phyloP scores from a whole-genome alignment of 2,113 vertebrate species.

The Grammomys dolichurus region DNA sequence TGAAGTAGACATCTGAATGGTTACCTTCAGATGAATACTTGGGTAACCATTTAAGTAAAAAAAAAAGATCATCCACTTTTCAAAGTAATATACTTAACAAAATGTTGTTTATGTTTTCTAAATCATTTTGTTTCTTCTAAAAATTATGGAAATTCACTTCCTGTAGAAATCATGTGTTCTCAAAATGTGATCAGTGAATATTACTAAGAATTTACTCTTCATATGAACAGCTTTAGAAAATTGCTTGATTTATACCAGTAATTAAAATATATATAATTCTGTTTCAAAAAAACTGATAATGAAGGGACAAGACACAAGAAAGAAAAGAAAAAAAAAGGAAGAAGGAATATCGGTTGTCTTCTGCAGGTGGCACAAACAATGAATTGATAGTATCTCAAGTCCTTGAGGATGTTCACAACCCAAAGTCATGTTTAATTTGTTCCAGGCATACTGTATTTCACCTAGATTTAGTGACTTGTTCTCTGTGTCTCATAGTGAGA shows the following conservation, averaged over 20 bases:
- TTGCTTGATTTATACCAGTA: conserved; percentile 21
- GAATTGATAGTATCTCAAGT: not conserved
- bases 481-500: not conserved
- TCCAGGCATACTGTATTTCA: not conserved
- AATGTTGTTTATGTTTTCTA: conserved; percentile 46
- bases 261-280: conserved; percentile 5
- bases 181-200: conserved; percentile 26
- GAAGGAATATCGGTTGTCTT: fast-evolving
- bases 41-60: conserved; percentile 52
- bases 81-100: conserved; percentile 58
- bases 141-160: conserved; percentile 29
- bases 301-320: fast-evolving
- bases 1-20: conserved; percentile 69
- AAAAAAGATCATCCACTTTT: conserved; percentile 64
- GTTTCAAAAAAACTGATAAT: not conserved
- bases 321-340: too few relatives aligned
- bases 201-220: conserved; percentile 45
- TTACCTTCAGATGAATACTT: conserved; percentile 40
- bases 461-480: not conserved
- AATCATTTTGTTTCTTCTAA: conserved; percentile 65
- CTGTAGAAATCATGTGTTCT: conserved; percentile 21
- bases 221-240: conserved; percentile 14
- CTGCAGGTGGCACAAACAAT: not conserved
- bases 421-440: not conserved
- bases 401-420: not conserved